Percentiles rank a stretch among this genome's conserved stretches.
These are phyloP conservation scores for Meloidogyne exigua DNA, from an alignment of 1,140 invertebrate genomes.

Conservation along the genomic window DNA sequence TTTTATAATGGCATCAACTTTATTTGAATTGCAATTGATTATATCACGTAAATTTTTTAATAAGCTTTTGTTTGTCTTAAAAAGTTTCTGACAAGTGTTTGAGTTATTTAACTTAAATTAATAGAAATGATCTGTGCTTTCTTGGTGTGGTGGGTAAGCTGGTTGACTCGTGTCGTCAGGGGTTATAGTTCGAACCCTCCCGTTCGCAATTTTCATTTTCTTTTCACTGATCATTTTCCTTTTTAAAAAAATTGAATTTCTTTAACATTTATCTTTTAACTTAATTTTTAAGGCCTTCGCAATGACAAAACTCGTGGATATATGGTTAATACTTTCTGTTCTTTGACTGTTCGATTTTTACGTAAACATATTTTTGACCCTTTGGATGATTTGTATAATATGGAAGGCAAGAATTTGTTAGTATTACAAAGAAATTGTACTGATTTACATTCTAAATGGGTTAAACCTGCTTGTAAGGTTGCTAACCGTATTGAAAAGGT, in stretches of 20 bases:
- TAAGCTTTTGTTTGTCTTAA: too few species aligned
- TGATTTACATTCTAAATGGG: constrained; percentile 1
- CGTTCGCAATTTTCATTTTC: neutral
- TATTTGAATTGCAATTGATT: constrained; percentile 19
- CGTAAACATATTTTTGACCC: constrained; percentile 19
- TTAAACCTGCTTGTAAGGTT: constrained; percentile 16
- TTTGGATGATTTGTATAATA: constrained; percentile 24
- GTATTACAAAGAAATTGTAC: constrained; percentile 29
- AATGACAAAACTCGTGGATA: constrained; percentile 31
- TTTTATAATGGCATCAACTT: constrained; percentile 19
- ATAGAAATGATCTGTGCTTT: too few species aligned
- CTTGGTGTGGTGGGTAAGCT: neutral
- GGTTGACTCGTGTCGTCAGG: neutral
- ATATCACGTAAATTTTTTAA: constrained; percentile 23
- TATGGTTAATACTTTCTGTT: constrained; percentile 36
- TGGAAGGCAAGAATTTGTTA: constrained; percentile 31
- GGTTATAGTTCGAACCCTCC: too few species aligned
- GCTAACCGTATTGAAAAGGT: constrained; percentile 34
- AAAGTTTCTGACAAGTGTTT: too few species aligned
- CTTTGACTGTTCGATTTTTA: constrained; percentile 26
- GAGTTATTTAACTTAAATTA: too few species aligned
- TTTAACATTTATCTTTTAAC: too few species aligned
- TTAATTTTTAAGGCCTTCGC: constrained; percentile 31
- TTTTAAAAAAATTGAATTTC: too few species aligned
- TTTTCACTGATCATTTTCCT: too few species aligned